Evolutionary conservation across 2,113 vertebrate species (phyloP).

Genomic region (Dicaeum eximium): DNA sequence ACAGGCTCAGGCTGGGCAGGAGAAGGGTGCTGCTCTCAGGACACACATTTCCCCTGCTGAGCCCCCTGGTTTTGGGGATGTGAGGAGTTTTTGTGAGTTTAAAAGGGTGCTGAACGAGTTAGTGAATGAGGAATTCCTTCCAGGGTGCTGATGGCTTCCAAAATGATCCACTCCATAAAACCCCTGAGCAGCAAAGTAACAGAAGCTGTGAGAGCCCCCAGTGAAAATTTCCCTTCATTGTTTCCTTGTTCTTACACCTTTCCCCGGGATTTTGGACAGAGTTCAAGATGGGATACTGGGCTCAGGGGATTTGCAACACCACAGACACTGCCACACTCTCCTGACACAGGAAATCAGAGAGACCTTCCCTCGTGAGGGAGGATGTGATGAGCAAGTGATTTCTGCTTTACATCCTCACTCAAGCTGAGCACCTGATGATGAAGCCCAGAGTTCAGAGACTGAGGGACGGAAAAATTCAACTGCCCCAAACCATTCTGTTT

Average conservation of each 20-base stretch:
- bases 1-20: not conserved
- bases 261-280: not conserved
- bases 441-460: not conserved
- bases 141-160: not conserved
- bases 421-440: not conserved
- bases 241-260: not conserved
- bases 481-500: not conserved
- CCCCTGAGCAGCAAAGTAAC: not conserved
- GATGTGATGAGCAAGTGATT: not conserved
- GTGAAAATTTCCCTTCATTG: not conserved
- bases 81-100: not conserved
- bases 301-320: not conserved
- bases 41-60: not conserved
- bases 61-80: not conserved
- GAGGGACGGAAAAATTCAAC: not conserved
- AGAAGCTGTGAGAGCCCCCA: not conserved
- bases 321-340: not conserved
- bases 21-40: not conserved
- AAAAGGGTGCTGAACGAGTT: not conserved
- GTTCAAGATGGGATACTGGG: not conserved
- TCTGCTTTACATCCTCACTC: not conserved
- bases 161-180: not conserved
- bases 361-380: not conserved
- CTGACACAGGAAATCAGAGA: slow-evolving; percentile 23
- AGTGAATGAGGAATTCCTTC: not conserved